Conservation (phyloP, 2,888 invertebrate genomes). For the Glaucopsyche alexis region DNA sequence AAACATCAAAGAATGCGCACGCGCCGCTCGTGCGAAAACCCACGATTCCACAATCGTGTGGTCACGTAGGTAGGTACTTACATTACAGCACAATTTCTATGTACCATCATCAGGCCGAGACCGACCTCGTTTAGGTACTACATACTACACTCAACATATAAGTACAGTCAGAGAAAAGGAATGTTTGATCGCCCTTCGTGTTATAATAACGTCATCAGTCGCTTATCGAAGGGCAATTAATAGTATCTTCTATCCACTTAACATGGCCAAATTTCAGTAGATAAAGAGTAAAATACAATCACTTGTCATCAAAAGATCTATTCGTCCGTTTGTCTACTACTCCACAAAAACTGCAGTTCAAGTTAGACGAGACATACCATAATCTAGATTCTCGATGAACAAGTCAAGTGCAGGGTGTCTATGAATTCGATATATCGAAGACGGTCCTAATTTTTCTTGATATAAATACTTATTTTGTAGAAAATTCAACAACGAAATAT, state of each 20-base stretch:
- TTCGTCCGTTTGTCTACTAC: neutral
- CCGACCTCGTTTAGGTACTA: neutral
- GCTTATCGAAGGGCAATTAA: too few relatives aligned
- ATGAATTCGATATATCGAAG: neutral
- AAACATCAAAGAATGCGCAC: constrained; percentile 48
- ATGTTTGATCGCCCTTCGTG: too few relatives aligned
- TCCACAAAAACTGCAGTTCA: constrained; percentile 1
- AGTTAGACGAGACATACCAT: neutral
- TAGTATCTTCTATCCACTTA: too few relatives aligned
- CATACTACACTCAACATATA: neutral
- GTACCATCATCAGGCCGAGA: neutral
- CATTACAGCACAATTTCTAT: constrained; percentile 7
- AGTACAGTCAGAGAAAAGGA: too few relatives aligned
- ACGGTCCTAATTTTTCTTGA: neutral
- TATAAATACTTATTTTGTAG: too few relatives aligned
- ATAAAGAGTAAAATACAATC: too few relatives aligned
- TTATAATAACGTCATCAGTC: too few relatives aligned
- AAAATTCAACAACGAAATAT: too few relatives aligned
- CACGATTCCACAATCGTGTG: constrained; percentile 47
- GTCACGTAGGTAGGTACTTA: constrained; percentile 31
- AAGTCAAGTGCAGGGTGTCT: neutral
- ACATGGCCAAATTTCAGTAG: too few relatives aligned
- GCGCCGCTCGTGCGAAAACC: constrained; percentile 62
- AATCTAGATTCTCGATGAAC: neutral
- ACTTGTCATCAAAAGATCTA: neutral